Conservation (phyloP, 2,113 vertebrate genomes). For the Sinocyclocheilus grahami region DNA sequence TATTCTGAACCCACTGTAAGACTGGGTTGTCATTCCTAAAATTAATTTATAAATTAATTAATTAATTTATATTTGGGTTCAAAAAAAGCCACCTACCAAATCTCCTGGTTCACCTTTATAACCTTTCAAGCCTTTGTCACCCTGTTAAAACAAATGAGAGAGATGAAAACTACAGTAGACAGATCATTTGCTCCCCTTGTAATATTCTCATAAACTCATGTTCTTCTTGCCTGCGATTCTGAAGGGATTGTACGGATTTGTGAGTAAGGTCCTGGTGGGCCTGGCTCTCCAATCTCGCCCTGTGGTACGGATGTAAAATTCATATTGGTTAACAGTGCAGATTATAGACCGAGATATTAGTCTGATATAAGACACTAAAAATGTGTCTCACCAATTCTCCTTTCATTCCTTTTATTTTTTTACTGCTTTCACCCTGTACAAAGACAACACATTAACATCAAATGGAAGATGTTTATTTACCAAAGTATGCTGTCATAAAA, state of each 20-base stretch:
- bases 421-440: constrained; percentile 70
- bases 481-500: not conserved
- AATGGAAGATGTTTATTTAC: not conserved
- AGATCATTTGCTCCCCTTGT: not conserved
- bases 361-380: not conserved
- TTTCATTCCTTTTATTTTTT: constrained; percentile 74
- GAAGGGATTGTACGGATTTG: not conserved
- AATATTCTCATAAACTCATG: not conserved
- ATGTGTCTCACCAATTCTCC: constrained; percentile 64
- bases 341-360: not conserved
- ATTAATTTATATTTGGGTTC: no score
- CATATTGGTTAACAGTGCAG: constrained; percentile 10
- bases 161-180: not conserved
- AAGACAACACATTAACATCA: constrained; percentile 27
- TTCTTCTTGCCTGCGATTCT: not conserved
- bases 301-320: constrained; percentile 58
- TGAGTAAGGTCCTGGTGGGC: constrained; percentile 64
- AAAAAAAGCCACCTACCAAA: constrained; percentile 56
- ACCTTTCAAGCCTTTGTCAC: constrained; percentile 64
- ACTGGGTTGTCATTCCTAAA: not conserved
- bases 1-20: not conserved
- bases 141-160: constrained; percentile 57
- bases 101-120: constrained; percentile 67
- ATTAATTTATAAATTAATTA: no score
- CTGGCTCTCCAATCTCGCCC: constrained; percentile 73